A percentile compares a stretch with the other conserved stretches of the same genome.
These are phyloP conservation scores for Cyprinodon brontotheroides DNA, from an alignment of 2,113 vertebrate genomes.

Conservation along the genomic window DNA sequence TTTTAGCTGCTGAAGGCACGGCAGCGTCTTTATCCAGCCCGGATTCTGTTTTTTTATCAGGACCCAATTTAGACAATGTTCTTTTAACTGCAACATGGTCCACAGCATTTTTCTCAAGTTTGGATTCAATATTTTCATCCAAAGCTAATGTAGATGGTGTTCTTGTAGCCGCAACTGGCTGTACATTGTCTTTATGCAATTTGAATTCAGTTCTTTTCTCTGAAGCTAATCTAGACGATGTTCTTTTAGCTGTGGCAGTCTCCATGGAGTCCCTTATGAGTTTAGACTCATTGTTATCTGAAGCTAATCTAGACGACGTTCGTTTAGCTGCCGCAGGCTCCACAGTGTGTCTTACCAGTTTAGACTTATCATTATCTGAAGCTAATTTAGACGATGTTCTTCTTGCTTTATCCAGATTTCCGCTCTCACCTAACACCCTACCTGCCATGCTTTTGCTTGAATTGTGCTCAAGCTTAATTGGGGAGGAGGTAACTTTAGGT, in stretches of 20 bases:
- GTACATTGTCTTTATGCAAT: background rate
- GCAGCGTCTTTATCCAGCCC: background rate
- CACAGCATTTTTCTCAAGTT: background rate
- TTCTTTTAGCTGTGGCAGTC: background rate
- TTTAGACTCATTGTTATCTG: no score
- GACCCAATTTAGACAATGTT: background rate
- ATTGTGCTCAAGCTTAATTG: background rate
- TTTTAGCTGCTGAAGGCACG: background rate
- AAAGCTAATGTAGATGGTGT: background rate
- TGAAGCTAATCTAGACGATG: background rate
- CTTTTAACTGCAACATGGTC: no score
- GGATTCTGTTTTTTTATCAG: background rate
- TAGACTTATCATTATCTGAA: background rate
- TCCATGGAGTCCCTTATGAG: no score
- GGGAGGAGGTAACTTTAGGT: background rate
- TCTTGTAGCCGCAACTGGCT: background rate
- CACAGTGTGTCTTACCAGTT: no score
- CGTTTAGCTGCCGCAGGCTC: no score
- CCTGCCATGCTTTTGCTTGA: rapidly evolving
- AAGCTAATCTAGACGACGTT: no score
- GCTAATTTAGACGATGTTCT: constrained; percentile 5
- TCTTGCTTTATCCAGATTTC: background rate
- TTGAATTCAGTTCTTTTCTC: background rate
- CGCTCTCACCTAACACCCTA: background rate
- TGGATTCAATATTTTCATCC: background rate